phyloP scores from a whole-genome alignment of 1,140 invertebrate genomes.

The Ips nitidus region DNA sequence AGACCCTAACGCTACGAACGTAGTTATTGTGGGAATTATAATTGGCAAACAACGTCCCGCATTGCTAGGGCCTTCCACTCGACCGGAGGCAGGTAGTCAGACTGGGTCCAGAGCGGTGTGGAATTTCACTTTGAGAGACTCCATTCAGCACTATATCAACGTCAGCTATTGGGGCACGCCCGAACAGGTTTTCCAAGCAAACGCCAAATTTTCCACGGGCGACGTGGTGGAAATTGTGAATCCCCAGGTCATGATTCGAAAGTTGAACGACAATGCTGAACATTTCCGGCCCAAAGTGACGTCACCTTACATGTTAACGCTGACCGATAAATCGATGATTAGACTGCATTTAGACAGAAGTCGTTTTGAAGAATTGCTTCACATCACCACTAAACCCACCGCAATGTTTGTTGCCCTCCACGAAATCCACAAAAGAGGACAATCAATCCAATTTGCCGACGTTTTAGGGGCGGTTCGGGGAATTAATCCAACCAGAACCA shows the following conservation, averaged over 20 bases:
- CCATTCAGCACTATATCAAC: constrained; percentile 66
- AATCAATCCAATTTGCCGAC: constrained; percentile 50
- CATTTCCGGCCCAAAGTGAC: constrained; percentile 62
- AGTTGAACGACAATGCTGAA: constrained; percentile 58
- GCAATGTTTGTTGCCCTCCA: constrained; percentile 57
- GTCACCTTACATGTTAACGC: constrained; percentile 60
- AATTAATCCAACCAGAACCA: constrained; percentile 53
- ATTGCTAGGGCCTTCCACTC: constrained; percentile 35
- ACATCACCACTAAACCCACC: constrained; percentile 61
- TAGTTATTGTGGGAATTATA: constrained; percentile 46
- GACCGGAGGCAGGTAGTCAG: constrained; percentile 6
- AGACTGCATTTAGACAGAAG: constrained; percentile 58
- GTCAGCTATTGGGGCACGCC: constrained; percentile 66
- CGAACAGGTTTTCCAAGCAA: constrained; percentile 59
- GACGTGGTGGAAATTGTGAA: constrained; percentile 66
- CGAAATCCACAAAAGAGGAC: constrained; percentile 52
- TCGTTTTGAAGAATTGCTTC: constrained; percentile 54
- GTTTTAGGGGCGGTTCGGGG: constrained; percentile 57
- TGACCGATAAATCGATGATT: constrained; percentile 65
- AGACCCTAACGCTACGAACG: constrained; percentile 42
- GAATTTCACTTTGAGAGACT: constrained; percentile 71
- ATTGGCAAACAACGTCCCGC: constrained; percentile 47
- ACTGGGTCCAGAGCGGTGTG: constrained; percentile 55
- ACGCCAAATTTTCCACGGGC: constrained; percentile 62
- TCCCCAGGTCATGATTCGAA: constrained; percentile 59